Evolutionary conservation across 2,888 invertebrate genomes (phyloP).

Genomic region (Oligia fasciuncula): DNA sequence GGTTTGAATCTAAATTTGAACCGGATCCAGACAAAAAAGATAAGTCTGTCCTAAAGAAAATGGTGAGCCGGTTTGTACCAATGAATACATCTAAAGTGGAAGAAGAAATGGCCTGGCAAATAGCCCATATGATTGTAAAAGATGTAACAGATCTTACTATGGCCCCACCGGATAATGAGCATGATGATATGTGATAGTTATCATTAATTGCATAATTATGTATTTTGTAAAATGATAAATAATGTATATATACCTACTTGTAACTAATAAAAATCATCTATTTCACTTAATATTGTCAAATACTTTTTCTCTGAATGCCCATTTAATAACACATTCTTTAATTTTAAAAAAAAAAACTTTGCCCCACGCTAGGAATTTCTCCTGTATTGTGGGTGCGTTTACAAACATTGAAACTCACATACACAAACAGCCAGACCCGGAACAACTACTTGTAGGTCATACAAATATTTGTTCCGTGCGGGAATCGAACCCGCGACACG

Average conservation of each 20-base stretch:
- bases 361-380: too few species aligned
- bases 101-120: slow-evolving; percentile 99
- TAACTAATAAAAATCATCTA: slow-evolving; percentile 64
- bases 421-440: too few species aligned
- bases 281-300: slow-evolving; percentile 49
- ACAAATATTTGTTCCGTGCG: too few species aligned
- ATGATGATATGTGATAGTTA: slow-evolving; percentile 80
- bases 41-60: slow-evolving; percentile 88
- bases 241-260: slow-evolving; percentile 70
- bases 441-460: too few species aligned
- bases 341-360: not conserved
- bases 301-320: slow-evolving; percentile 3
- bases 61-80: slow-evolving; percentile 95
- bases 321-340: not conserved
- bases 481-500: too few species aligned
- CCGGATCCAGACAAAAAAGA: slow-evolving; percentile 91
- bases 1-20: slow-evolving; percentile 97
- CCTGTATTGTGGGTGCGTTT: too few species aligned
- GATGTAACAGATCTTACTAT: slow-evolving; percentile 97
- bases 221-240: slow-evolving; percentile 80
- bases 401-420: too few species aligned
- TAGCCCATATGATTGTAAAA: slow-evolving; percentile 98
- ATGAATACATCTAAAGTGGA: slow-evolving; percentile 96
- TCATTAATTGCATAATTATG: slow-evolving; percentile 68
- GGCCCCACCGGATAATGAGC: slow-evolving; percentile 88